Evolutionary conservation across 2,797 vertebrate species (phyloP).

Genomic region (Anguilla obscura): DNA sequence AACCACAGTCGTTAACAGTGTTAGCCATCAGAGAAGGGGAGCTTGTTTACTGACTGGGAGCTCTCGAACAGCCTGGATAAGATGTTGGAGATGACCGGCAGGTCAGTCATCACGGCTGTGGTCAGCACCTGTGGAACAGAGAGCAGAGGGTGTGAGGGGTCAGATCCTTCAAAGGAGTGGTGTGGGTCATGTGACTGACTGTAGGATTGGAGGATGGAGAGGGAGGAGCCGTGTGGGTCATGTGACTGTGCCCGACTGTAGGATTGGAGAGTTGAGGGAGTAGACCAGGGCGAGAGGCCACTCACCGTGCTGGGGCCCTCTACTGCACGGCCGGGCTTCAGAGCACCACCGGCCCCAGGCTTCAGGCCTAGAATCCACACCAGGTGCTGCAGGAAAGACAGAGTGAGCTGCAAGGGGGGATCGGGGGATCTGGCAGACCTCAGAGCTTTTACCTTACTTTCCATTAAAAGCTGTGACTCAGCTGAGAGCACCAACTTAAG

Average conservation of each 20-base stretch:
- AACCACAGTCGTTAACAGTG: background rate
- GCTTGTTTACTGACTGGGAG: slow-evolving; percentile 84
- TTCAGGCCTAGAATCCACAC: slow-evolving; percentile 98
- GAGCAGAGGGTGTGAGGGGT: background rate
- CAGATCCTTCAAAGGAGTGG: background rate
- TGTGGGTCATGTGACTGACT: background rate
- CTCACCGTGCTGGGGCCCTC: slow-evolving; percentile 97
- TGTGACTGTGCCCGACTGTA: background rate
- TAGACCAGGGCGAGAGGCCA: background rate
- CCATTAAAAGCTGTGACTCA: too few relatives aligned
- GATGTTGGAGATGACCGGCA: slow-evolving; percentile 95
- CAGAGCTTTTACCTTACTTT: too few relatives aligned
- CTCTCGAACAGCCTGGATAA: slow-evolving; percentile 97
- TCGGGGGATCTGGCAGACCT: too few relatives aligned
- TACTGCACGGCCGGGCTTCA: slow-evolving; percentile 94
- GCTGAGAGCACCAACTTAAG: background rate
- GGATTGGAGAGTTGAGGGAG: background rate
- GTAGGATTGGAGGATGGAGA: background rate
- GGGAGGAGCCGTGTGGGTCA: background rate
- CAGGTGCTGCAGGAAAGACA: slow-evolving; percentile 81
- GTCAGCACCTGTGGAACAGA: slow-evolving; percentile 84
- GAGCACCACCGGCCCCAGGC: slow-evolving; percentile 87
- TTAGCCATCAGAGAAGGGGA: slow-evolving; percentile 20
- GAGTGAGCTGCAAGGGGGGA: background rate
- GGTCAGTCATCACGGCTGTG: slow-evolving; percentile 97